phyloP scores from a whole-genome alignment of 2,113 vertebrate species.

The Psephotus haematonotus region DNA sequence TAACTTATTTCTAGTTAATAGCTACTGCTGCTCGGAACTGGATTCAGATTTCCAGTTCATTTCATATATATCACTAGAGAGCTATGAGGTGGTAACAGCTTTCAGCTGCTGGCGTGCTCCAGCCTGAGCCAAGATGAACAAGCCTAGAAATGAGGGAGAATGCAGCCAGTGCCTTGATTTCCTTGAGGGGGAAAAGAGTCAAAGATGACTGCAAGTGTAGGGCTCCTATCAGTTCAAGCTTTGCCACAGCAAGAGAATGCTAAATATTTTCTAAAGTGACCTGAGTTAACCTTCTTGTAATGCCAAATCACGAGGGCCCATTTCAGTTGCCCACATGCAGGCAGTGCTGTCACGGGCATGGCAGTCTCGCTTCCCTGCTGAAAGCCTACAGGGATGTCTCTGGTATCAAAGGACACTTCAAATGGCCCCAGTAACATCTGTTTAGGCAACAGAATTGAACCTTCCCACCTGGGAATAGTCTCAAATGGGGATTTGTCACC shows the following conservation, averaged over 20 bases:
- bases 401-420: not conserved
- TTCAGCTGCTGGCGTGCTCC: not conserved
- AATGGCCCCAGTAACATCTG: not conserved
- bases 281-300: not conserved
- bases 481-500: not conserved
- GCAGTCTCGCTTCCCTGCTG: not conserved
- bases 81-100: not conserved
- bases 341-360: not conserved
- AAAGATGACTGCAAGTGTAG: not conserved
- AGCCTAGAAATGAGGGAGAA: not conserved
- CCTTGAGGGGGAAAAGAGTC: not conserved
- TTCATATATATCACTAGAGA: not conserved
- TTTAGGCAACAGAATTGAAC: not conserved
- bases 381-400: not conserved
- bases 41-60: not conserved
- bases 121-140: not conserved
- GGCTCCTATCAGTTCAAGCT: not conserved
- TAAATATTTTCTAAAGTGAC: not conserved
- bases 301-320: not conserved
- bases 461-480: not conserved
- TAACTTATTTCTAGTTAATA: not conserved
- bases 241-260: not conserved
- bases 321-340: rapidly evolving
- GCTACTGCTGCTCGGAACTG: not conserved
- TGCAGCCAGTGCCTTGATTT: not conserved